These are phyloP conservation scores for Thelaira solivaga DNA, from an alignment of 2,888 invertebrate genomes.

Conservation along the genomic window DNA sequence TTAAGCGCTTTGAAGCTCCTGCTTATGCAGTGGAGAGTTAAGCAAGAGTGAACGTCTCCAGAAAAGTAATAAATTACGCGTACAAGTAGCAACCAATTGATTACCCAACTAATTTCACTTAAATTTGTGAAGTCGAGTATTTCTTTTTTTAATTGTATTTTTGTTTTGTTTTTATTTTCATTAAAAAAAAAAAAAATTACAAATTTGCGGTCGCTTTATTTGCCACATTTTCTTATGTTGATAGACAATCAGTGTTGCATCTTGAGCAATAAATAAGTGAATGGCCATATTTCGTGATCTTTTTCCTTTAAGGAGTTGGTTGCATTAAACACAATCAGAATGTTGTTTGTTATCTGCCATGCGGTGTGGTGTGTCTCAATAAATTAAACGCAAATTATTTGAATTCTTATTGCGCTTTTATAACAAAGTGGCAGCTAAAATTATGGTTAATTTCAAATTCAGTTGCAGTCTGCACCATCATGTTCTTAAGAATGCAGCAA, in stretches of 20 bases:
- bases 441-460: constrained; percentile 50
- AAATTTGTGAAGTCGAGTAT: constrained; percentile 23
- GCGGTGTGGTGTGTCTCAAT: constrained; percentile 64
- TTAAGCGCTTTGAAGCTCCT: constrained; percentile 24
- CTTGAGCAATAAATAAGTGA: constrained; percentile 53
- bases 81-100: constrained; percentile 60
- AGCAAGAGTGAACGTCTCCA: constrained; percentile 11
- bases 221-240: constrained; percentile 33
- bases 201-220: constrained; percentile 42
- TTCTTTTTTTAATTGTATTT: neutral
- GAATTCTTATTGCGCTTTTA: constrained; percentile 67
- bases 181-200: constrained; percentile 42
- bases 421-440: constrained; percentile 57
- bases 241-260: constrained; percentile 58
- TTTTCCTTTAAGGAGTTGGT: too few relatives aligned
- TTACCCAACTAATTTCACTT: constrained; percentile 61
- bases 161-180: neutral
- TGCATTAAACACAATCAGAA: neutral
- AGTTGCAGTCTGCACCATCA: constrained; percentile 19
- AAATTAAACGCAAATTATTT: constrained; percentile 75
- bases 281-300: constrained; percentile 44
- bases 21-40: neutral
- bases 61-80: constrained; percentile 60
- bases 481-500: constrained; percentile 48
- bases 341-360: constrained; percentile 47